phyloP scores from a whole-genome alignment of 2,797 vertebrate species.

The Phyllotis vaccarum region DNA sequence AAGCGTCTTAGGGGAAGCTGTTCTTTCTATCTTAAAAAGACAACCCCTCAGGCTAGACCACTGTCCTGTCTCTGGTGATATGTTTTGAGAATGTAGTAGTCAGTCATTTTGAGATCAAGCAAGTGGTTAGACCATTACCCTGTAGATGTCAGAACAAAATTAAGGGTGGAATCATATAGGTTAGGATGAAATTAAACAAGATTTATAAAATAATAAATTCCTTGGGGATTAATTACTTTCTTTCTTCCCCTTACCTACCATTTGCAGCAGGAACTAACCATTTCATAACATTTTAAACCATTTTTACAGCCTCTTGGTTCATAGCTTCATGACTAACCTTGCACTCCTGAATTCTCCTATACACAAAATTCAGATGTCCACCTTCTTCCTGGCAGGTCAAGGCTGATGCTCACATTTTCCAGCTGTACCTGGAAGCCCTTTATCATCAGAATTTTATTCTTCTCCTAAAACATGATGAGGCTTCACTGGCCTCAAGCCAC shows the following conservation, averaged over 20 bases:
- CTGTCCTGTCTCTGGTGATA: neutral
- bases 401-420: neutral
- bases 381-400: neutral
- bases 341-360: neutral
- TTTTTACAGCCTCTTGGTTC: neutral
- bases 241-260: neutral
- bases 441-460: neutral
- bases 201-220: neutral
- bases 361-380: neutral
- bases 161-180: neutral
- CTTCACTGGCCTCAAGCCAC: neutral
- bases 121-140: neutral
- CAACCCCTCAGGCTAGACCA: neutral
- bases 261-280: neutral
- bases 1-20: neutral
- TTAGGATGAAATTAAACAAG: neutral
- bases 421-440: rapidly evolving
- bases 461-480: neutral
- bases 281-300: neutral
- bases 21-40: neutral
- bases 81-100: neutral
- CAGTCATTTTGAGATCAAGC: neutral
- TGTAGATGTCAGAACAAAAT: neutral
- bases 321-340: neutral
- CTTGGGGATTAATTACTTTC: neutral